Evolutionary conservation across 2,113 vertebrate genomes (phyloP), one percentile per base, ranked within the genome.

Genomic region (Amphilophus citrinellus): DNA sequence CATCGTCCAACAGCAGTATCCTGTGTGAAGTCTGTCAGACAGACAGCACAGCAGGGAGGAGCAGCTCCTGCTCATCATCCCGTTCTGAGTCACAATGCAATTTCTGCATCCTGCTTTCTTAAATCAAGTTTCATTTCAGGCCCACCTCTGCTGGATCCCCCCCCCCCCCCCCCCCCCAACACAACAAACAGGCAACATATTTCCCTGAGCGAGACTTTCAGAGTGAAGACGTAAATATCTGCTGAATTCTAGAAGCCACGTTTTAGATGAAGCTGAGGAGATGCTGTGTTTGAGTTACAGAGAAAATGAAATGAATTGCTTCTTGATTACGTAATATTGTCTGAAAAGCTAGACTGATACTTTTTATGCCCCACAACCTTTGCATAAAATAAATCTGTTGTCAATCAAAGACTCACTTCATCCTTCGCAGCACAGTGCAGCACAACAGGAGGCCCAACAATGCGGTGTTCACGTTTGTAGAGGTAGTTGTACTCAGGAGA

Each of bases 401-500:
- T 30, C 2, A 77, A 47, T 83, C 27, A 79, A 53, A 53, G 7
- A 68, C 85, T 86, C 92, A 99, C 98, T 96, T 98, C 97, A 83
- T 95, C 95, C 87, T 93, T 98, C 0, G 93, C 95, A 3, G 97
- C 97, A 92, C 97, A 99, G 75, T 94, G 96, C 88, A 99, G 93
- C 35, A 99, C 88, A 5, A 99, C 95, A 2, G 98, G 97, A 15
- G 98, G 98, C 2, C 98, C 98, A 8, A 99, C 42, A 27, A 99
- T 96, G 76, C 98, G 96, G 92, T 95, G 97, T 4, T 98, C 97
- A 1, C 93, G 95, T 88, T 97, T 98, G 92, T 97, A 95, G 77
- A 99, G 96, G 60, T 96, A 96, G 85, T 30, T 94, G 77, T 97
- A 99, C 75, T 97, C 65, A 6, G 97, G 89, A 84, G 95, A 94